phyloP scores from a whole-genome alignment of 2,113 vertebrate species.

The Corythoichthys intestinalis region DNA sequence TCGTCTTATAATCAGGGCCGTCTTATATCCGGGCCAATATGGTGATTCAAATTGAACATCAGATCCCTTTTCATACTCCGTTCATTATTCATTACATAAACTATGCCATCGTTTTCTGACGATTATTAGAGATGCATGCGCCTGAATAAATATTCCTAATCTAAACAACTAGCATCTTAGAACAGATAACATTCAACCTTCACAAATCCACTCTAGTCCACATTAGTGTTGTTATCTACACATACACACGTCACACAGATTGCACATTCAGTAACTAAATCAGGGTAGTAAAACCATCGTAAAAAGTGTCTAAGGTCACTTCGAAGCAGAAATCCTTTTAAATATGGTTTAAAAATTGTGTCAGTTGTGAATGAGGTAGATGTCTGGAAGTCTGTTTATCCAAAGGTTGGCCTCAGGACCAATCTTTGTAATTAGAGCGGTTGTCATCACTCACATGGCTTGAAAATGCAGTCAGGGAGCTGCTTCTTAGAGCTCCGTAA shows the following conservation, averaged over 20 bases:
- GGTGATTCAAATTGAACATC: too few species aligned
- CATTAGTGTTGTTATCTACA: not conserved
- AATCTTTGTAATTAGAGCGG: not conserved
- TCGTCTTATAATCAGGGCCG: too few species aligned
- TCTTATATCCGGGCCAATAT: too few species aligned
- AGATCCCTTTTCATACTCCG: too few species aligned
- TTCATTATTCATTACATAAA: too few species aligned
- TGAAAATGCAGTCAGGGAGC: not conserved
- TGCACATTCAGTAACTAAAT: not conserved
- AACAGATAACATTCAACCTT: not conserved
- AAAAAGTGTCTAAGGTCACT: not conserved
- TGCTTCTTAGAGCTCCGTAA: not conserved
- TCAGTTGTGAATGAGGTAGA: not conserved
- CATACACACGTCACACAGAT: not conserved
- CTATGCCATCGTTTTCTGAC: too few species aligned
- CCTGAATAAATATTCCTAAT: not conserved
- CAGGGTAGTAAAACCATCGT: not conserved
- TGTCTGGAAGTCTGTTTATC: not conserved
- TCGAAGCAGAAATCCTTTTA: not conserved
- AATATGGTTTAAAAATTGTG: not conserved
- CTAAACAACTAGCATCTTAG: not conserved
- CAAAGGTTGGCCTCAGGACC: not conserved
- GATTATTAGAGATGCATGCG: too few species aligned
- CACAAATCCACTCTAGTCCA: not conserved
- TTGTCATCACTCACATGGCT: not conserved